phyloP scores from a whole-genome alignment of 2,113 vertebrate species.

The Mormoops blainvillei region DNA sequence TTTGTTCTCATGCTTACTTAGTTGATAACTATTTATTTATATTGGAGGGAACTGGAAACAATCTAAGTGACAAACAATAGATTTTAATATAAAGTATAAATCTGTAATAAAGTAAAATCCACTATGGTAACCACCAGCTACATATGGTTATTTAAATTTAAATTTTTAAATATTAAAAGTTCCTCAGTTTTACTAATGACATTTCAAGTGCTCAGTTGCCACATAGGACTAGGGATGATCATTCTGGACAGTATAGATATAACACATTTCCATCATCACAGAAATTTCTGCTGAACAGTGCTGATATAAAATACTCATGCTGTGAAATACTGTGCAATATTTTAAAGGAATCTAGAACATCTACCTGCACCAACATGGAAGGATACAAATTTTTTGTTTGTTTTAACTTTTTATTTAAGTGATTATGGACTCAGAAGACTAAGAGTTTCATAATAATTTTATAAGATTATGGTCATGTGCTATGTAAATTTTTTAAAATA shows the following conservation, averaged over 20 bases:
- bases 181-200: neutral
- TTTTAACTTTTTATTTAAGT: slow-evolving; percentile 8
- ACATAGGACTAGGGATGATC: neutral
- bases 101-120: neutral
- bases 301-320: neutral
- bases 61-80: neutral
- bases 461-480: neutral
- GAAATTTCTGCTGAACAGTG: neutral
- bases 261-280: neutral
- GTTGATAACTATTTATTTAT: neutral
- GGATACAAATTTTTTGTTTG: neutral
- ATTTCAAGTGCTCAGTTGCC: neutral
- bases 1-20: neutral
- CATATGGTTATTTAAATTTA: neutral
- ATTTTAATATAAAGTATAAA: neutral
- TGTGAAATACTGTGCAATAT: neutral
- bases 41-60: neutral
- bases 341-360: neutral
- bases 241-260: neutral
- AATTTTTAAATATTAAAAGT: neutral
- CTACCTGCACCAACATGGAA: neutral
- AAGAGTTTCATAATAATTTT: neutral
- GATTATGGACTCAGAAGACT: neutral
- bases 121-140: neutral
- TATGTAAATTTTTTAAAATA: neutral